phyloP scores from a whole-genome alignment of 2,888 invertebrate genomes.

The Ashinkailepas kermadecensis region DNA sequence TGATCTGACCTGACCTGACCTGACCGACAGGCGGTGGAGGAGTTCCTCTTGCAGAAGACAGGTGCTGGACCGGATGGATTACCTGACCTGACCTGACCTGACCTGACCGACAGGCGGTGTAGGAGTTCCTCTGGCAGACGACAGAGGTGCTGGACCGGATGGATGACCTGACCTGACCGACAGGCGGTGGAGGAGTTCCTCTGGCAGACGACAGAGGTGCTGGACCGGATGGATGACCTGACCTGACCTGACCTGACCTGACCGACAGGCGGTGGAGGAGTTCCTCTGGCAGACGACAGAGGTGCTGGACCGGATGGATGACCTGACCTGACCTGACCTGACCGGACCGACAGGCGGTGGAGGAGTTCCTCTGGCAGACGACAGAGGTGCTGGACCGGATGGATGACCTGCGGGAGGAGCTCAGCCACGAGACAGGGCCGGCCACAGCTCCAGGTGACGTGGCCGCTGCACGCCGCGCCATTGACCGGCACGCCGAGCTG shows the following conservation, averaged over 20 bases:
- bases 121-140: constrained; percentile 94
- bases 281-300: constrained; percentile 94
- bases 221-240: constrained; percentile 79
- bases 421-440: constrained; percentile 76
- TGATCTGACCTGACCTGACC: constrained; percentile 41
- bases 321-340: not conserved
- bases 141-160: constrained; percentile 84
- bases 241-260: not conserved
- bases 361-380: constrained; percentile 94
- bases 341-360: constrained; percentile 58
- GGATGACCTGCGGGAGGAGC: constrained; percentile 86
- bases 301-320: constrained; percentile 67
- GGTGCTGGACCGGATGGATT: constrained; percentile 81
- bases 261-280: constrained; percentile 71
- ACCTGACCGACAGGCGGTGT: constrained; percentile 58
- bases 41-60: constrained; percentile 91
- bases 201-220: constrained; percentile 89
- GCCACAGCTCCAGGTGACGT: constrained; percentile 96
- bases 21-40: constrained; percentile 67
- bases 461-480: constrained; percentile 77
- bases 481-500: constrained; percentile 88
- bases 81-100: constrained; percentile 48
- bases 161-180: constrained; percentile 40
- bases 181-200: constrained; percentile 87
- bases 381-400: constrained; percentile 84